Evolutionary conservation across 2,113 vertebrate genomes (phyloP), one percentile per base, ranked within the genome.

Genomic region (Lontra canadensis): DNA sequence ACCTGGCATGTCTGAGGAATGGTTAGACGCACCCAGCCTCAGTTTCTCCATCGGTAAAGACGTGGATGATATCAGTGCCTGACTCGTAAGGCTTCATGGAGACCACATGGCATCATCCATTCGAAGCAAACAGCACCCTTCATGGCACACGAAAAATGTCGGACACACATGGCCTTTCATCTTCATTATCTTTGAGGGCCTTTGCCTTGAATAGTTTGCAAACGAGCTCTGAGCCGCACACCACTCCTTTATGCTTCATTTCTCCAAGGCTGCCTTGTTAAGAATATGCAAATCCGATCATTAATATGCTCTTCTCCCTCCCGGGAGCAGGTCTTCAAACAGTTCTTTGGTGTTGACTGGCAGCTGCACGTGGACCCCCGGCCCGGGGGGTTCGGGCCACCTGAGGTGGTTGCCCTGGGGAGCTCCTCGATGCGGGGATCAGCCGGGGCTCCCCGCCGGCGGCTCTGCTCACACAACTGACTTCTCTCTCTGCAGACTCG

Each of bases 341-440:
- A 34, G 20, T 42, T 47, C 17, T 36, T 44, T 42, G n/a, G 52
- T 31, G 25, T 26, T 42, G 82, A 90, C 23, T 15, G 78, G 25
- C 36, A 57, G 49, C 29, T 20, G 26, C 6, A 10, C 47, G 36
- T 8, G 73, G 39, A 25, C 49, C 65, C 31, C 10, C 21, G 31
- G 29, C 21, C 67, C 20, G 1, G 17, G 1, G 44, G 82, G 17
- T 1, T 8, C 7, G 9, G 42, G 29, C 4, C n/a, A 17, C 55
- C 20, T 7, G 1, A 61, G 42, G 29, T 9, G 73, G 73, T 10
- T 11, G 34, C 83, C 61, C 36, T 9, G 31, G 9, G 49, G 57
- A 34, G 59, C 13, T 18, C 2, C 42, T 10, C 6, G 23, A 3
- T 31, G n/a, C 0, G 20, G 49, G 34, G 29, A 7, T 9, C 5